Percentiles rank a stretch among this genome's conserved stretches.
Evolutionary conservation across 2,888 invertebrate species (phyloP).

Genomic region (Resseliella maxima): DNA sequence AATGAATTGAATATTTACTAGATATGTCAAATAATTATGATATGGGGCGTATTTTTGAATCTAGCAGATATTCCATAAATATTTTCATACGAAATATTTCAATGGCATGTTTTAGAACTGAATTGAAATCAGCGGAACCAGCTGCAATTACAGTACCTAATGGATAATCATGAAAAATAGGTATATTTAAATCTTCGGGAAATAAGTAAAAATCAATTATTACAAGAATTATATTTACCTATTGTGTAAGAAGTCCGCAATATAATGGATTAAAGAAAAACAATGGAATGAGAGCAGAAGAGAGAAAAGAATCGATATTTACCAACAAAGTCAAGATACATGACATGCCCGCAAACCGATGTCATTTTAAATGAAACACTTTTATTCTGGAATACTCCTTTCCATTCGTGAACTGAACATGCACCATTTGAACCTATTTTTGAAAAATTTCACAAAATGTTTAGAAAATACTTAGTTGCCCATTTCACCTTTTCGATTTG

Average conservation of each 20-base stretch:
- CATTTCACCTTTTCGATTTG: slow-evolving; percentile 81
- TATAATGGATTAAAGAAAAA: too few relatives aligned
- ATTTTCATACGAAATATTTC: slow-evolving; percentile 94
- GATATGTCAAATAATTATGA: too few relatives aligned
- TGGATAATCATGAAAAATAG: too few relatives aligned
- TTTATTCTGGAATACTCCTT: slow-evolving; percentile 80
- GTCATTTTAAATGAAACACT: slow-evolving; percentile 91
- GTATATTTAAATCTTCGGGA: too few relatives aligned
- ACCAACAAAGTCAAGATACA: slow-evolving; percentile 90
- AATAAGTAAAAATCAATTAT: too few relatives aligned
- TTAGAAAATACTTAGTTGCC: too few relatives aligned
- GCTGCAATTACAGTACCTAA: slow-evolving; percentile 94
- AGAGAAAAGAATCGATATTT: slow-evolving; percentile 38
- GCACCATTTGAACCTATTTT: slow-evolving; percentile 83
- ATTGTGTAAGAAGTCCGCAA: too few relatives aligned
- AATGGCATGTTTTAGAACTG: slow-evolving; percentile 75
- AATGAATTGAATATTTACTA: too few relatives aligned
- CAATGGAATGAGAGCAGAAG: too few relatives aligned
- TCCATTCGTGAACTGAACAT: slow-evolving; percentile 96
- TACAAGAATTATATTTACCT: slow-evolving; percentile 97
- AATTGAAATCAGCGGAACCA: slow-evolving; percentile 71
- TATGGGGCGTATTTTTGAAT: too few relatives aligned
- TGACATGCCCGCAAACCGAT: slow-evolving; percentile 98
- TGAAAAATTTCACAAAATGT: too few relatives aligned
- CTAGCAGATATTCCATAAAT: too few relatives aligned